These are phyloP conservation scores for Drosophila obscura DNA, from an alignment of 1,140 invertebrate genomes.

Conservation along the genomic window DNA sequence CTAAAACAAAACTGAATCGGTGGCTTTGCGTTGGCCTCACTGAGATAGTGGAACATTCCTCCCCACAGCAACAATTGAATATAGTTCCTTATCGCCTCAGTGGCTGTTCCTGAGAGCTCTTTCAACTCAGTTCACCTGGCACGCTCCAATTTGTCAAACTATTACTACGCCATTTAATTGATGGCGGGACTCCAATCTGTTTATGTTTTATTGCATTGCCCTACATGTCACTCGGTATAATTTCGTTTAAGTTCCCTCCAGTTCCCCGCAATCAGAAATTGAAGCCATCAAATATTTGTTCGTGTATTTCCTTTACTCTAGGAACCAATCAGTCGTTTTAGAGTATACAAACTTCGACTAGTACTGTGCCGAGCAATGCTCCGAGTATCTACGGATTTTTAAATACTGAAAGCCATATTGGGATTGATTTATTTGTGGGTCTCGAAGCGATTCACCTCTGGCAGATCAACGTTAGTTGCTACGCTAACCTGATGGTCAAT, in stretches of 20 bases:
- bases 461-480: conserved; percentile 43
- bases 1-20: conserved; percentile 34
- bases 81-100: conserved; percentile 29
- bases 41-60: conserved; percentile 9
- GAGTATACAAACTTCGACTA: too few species aligned
- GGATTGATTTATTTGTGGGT: too few species aligned
- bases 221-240: not conserved
- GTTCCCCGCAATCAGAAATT: too few species aligned
- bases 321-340: too few species aligned
- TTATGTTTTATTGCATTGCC: conserved; percentile 12
- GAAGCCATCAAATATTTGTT: too few species aligned
- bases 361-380: too few species aligned
- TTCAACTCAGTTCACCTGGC: conserved; percentile 7
- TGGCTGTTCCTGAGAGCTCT: conserved; percentile 14
- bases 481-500: conserved; percentile 40
- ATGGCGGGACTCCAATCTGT: conserved; percentile 7
- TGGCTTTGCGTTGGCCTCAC: conserved; percentile 1
- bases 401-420: too few species aligned
- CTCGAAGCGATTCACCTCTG: conserved; percentile 22
- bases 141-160: conserved; percentile 36
- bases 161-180: conserved; percentile 21
- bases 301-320: too few species aligned
- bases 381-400: too few species aligned
- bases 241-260: too few species aligned
- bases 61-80: not conserved